phyloP scores from a whole-genome alignment of 2,888 invertebrate genomes.

The Torymus texanus region DNA sequence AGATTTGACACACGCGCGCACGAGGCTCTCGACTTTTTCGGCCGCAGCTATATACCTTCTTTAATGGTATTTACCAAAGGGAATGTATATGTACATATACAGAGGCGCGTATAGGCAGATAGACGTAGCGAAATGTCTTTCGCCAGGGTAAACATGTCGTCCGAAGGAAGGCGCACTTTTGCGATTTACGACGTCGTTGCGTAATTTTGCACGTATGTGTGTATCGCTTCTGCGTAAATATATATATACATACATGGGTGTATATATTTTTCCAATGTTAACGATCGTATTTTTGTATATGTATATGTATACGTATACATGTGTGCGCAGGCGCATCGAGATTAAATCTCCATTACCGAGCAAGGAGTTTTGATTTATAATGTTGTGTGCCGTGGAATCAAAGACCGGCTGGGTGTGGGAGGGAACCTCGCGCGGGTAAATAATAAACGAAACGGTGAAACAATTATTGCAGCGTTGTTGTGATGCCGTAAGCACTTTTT shows the following conservation, averaged over 20 bases:
- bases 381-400: constrained; percentile 11
- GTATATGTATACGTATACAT: not conserved
- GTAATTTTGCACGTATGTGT: not conserved
- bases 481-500: constrained; percentile 17
- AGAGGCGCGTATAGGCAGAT: not conserved
- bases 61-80: constrained; percentile 38
- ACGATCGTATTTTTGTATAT: constrained; percentile 35
- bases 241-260: not conserved
- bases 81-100: not conserved
- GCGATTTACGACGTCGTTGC: constrained; percentile 40
- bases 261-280: constrained; percentile 26
- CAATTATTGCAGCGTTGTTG: constrained; percentile 22
- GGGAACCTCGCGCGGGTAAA: not conserved
- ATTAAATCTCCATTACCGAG: constrained; percentile 44
- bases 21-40: not conserved
- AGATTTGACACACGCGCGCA: not conserved
- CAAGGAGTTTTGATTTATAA: constrained; percentile 25
- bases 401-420: not conserved
- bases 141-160: constrained; percentile 27
- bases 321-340: constrained; percentile 15
- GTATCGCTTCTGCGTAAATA: not conserved
- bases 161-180: constrained; percentile 20
- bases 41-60: constrained; percentile 11
- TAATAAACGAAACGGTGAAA: constrained; percentile 43
- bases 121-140: constrained; percentile 6